A percentile compares a stretch with the other conserved stretches of the same genome.
Conservation (phyloP, 2,888 invertebrate genomes). For the Drosophila nr. perissopoda region DNA sequence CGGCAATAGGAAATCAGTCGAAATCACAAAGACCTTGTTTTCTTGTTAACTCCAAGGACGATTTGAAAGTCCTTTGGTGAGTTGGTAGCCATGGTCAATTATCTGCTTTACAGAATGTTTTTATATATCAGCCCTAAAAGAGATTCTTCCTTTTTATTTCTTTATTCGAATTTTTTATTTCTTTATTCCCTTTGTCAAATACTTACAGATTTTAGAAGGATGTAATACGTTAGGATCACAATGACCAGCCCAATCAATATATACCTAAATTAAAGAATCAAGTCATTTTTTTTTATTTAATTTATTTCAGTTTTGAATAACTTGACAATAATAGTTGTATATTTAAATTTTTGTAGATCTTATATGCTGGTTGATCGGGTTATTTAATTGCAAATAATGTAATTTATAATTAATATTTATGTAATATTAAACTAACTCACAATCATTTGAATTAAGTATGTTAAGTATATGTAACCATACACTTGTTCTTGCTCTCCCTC, state of each 20-base stretch:
- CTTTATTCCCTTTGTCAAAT: not conserved
- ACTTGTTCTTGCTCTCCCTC: conserved; percentile 29
- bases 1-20: not conserved
- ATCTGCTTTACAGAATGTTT: not conserved
- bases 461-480: conserved; percentile 51
- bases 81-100: not conserved
- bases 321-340: conserved; percentile 72
- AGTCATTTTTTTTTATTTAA: conserved; percentile 35
- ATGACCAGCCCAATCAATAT: not conserved
- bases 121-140: not conserved
- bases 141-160: not conserved
- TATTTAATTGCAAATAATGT: conserved; percentile 79
- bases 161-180: not conserved
- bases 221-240: not conserved
- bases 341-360: conserved; percentile 57
- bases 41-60: not conserved
- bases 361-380: conserved; percentile 73
- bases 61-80: not conserved
- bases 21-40: not conserved
- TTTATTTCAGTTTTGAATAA: conserved; percentile 77
- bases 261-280: not conserved
- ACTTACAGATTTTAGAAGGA: not conserved
- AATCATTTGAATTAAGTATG: conserved; percentile 80
- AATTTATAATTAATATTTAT: conserved; percentile 78
- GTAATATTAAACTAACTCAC: conserved; percentile 78